phyloP scores from a whole-genome alignment of 92 coral and sea anemone species.

The Umimayanthus kanabou region DNA sequence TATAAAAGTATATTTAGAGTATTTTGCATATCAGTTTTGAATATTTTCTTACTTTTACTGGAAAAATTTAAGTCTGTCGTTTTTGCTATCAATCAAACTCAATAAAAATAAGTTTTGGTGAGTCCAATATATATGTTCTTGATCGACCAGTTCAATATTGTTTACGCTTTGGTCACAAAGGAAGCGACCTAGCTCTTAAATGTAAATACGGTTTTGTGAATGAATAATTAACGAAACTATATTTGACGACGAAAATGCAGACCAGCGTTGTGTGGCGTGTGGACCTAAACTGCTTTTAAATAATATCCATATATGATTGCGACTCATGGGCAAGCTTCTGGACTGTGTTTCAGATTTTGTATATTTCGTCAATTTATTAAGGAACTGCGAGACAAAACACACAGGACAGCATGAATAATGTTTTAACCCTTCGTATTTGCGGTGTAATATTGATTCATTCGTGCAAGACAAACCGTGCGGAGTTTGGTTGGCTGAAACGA shows the following conservation, averaged over 20 bases:
- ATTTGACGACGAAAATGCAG: background rate
- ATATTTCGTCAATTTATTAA: background rate
- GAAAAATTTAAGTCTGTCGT: background rate
- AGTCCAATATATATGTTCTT: constrained; percentile 20
- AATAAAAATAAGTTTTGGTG: background rate
- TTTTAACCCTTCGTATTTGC: background rate
- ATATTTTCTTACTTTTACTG: background rate
- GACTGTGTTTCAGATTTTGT: background rate
- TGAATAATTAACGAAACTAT: constrained; percentile 60
- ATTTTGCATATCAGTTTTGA: background rate
- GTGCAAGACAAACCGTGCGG: background rate
- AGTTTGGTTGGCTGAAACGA: background rate
- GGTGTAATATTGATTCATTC: background rate
- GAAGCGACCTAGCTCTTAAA: constrained; percentile 38
- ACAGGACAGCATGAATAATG: background rate
- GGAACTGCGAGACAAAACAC: background rate
- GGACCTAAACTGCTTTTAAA: constrained; percentile 4
- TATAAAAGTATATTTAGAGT: background rate
- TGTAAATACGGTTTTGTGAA: constrained; percentile 69
- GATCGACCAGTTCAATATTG: background rate
- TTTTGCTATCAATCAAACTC: background rate
- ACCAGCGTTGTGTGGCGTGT: background rate
- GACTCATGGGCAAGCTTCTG: background rate
- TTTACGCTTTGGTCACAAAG: constrained; percentile 8
- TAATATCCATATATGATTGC: background rate